phyloP scores from a whole-genome alignment of 2,888 invertebrate species.

The Caradrina clavipalpis region DNA sequence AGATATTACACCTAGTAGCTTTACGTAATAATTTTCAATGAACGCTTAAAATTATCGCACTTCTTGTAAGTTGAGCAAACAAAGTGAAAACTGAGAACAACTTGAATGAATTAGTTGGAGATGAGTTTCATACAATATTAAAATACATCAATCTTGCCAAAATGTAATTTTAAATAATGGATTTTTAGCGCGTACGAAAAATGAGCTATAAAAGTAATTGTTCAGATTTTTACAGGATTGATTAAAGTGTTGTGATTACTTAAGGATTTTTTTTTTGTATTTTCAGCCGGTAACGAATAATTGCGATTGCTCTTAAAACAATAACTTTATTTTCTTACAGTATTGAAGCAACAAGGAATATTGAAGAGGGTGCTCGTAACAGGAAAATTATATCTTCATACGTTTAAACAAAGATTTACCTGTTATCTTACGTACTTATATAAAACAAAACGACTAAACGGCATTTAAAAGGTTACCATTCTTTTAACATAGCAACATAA shows the following conservation, averaged over 20 bases:
- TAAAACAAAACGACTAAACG: background rate
- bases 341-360: background rate
- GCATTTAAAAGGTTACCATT: background rate
- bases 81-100: slow-evolving; percentile 45
- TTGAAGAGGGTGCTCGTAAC: slow-evolving; percentile 1
- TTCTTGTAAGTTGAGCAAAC: slow-evolving; percentile 43
- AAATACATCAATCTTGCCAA: slow-evolving; percentile 30
- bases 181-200: slow-evolving; percentile 3
- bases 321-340: background rate
- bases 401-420: background rate
- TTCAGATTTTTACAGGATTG: slow-evolving; percentile 3
- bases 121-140: slow-evolving; percentile 27
- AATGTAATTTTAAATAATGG: slow-evolving; percentile 24
- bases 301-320: background rate
- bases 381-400: background rate
- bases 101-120: slow-evolving; percentile 32
- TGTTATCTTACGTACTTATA: background rate
- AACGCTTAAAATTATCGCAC: slow-evolving; percentile 48
- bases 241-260: slow-evolving; percentile 7
- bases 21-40: slow-evolving; percentile 64
- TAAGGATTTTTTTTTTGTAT: background rate
- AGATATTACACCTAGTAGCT: slow-evolving; percentile 71
- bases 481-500: slow-evolving; percentile 7
- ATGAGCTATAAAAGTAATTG: background rate
- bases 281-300: background rate